phyloP scores from a whole-genome alignment of 2,888 invertebrate genomes.

The Pardosa pseudoannulata region DNA sequence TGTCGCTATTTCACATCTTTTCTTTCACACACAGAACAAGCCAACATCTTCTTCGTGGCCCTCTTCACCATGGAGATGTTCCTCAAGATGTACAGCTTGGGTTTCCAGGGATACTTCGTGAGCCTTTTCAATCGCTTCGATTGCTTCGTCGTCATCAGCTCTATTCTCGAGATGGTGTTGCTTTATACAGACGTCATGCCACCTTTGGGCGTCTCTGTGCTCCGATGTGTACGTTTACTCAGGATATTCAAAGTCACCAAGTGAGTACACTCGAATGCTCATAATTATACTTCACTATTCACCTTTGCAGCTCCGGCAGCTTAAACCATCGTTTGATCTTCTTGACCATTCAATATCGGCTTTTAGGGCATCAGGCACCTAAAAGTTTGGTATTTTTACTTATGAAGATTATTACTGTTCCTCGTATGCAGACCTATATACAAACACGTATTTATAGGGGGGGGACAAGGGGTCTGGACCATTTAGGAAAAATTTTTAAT shows the following conservation, averaged over 20 bases:
- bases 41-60: constrained; percentile 98
- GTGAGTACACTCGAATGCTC: too few species aligned
- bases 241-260: constrained; percentile 99
- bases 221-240: constrained; percentile 96
- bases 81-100: constrained; percentile 99
- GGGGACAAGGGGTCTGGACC: too few species aligned
- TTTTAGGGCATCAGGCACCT: too few species aligned
- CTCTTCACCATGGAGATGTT: constrained; percentile 99
- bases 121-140: constrained; percentile 99
- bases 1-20: background rate
- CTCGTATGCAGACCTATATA: too few species aligned
- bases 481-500: too few species aligned
- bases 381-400: too few species aligned
- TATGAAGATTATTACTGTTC: too few species aligned
- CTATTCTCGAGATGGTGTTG: constrained; percentile 96
- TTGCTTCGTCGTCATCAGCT: constrained; percentile 99
- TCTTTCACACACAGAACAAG: constrained; percentile 84
- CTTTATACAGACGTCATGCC: constrained; percentile 95
- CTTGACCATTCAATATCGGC: too few species aligned
- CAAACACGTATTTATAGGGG: too few species aligned
- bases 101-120: constrained; percentile 98
- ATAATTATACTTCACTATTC: too few species aligned
- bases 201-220: constrained; percentile 96
- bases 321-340: too few species aligned
- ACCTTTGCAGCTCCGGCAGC: too few species aligned